These are phyloP conservation scores for Alfaro cultratus DNA, from an alignment of 2,797 vertebrate genomes.

Conservation along the genomic window DNA sequence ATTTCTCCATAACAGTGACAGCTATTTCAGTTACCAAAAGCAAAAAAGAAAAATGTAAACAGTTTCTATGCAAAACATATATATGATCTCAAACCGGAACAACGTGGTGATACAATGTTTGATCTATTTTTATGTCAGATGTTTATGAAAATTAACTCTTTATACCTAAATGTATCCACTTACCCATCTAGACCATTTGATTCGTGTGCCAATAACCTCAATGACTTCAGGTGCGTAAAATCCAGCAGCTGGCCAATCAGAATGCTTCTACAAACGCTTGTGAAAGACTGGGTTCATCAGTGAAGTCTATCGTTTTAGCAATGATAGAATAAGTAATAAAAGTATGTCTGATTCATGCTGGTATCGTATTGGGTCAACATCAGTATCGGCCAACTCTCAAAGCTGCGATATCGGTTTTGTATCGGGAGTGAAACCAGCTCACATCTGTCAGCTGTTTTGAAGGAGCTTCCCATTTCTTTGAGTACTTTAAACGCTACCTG, in stretches of 20 bases:
- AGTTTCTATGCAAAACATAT: not conserved
- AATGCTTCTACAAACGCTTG: not conserved
- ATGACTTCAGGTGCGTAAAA: not conserved
- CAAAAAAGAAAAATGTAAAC: not conserved
- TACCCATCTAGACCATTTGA: not conserved
- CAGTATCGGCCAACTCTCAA: no score
- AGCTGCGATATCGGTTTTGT: no score
- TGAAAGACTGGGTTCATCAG: not conserved
- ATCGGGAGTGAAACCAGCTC: not conserved
- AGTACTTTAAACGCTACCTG: not conserved
- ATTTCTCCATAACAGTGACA: not conserved
- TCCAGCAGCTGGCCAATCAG: not conserved
- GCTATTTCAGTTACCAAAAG: not conserved
- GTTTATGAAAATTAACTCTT: not conserved
- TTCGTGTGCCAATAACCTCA: not conserved
- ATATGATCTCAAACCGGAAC: not conserved
- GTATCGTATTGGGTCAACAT: no score
- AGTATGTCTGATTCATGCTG: no score
- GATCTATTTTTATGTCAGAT: not conserved
- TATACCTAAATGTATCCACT: not conserved
- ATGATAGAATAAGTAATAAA: no score
- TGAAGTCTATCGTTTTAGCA: not conserved
- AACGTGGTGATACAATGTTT: not conserved
- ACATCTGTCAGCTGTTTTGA: not conserved
- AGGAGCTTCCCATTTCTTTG: not conserved